A percentile compares a stretch with the other conserved stretches of the same genome.
phyloP scores from a whole-genome alignment of 2,797 vertebrate species.

The Phataginus tricuspis region DNA sequence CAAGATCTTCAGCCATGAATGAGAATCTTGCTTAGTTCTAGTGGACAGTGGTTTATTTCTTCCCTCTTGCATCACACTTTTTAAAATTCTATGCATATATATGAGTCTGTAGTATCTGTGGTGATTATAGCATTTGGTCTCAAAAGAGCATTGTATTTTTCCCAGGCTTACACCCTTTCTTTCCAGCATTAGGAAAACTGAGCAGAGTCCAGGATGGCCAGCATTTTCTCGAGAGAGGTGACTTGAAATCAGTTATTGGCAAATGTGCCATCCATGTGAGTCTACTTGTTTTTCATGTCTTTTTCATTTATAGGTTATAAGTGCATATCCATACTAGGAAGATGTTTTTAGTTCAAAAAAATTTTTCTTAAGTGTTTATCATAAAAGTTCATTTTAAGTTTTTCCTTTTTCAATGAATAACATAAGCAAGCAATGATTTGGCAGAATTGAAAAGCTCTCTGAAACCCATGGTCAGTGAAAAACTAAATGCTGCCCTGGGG shows the following conservation, averaged over 20 bases:
- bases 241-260: not conserved
- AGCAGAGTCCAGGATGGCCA: not conserved
- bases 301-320: not conserved
- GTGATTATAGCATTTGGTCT: not conserved
- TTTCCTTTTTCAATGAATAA: constrained; percentile 52
- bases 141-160: not conserved
- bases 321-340: not conserved
- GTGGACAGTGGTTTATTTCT: not conserved
- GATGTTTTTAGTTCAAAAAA: constrained; percentile 13
- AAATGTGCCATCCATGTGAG: not conserved
- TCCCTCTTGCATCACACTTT: not conserved
- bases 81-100: not conserved
- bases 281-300: not conserved
- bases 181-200: not conserved
- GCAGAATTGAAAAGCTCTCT: constrained; percentile 53
- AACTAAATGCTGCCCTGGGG: constrained; percentile 45
- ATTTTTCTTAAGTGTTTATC: constrained; percentile 39
- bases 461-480: constrained; percentile 60
- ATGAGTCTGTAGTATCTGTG: not conserved
- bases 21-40: not conserved
- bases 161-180: not conserved
- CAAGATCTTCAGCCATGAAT: not conserved
- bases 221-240: not conserved
- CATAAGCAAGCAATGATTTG: constrained; percentile 17
- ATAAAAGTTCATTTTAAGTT: constrained; percentile 43